Evolutionary conservation across 2,888 invertebrate genomes (phyloP), one percentile per base, ranked within the genome.

Genomic region (Hipparchia semele): DNA sequence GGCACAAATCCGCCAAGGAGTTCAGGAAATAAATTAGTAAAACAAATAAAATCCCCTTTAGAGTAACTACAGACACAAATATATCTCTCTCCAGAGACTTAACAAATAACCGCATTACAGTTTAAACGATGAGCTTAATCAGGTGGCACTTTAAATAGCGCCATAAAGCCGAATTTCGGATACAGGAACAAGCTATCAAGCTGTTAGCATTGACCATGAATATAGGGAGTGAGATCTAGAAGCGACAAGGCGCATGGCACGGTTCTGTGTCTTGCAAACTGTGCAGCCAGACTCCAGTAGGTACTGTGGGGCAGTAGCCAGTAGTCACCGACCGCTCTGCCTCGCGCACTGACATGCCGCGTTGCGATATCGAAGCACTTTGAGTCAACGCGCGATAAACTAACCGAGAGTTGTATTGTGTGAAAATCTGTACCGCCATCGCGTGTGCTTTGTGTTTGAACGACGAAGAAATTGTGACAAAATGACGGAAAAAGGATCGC

Each of bases 201-300:
- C 79, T 70, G 80, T 83, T 89, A 86, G 77, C 90, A 90, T 89
- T 90, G 91, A 88, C 89, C 89, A 86, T 90, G 90, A 87, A 84
- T 82, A 79, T 82, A 80, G 83, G 74, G 78, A 76, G 77, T 76
- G 73, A 76, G 73, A 59, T 77, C 75, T 78, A 75, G 77, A 79
- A 76, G 77, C 80, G 80, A 80, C 78, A 80, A 75, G 77, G 77
- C 78, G 85, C 85, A 85, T 84, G 84, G 80, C 80, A 75, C 77
- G 78, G 76, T 72, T 76, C 76, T 66, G 69, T 70, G 69, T 71
- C 67, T 76, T 71, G 75, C 68, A 61, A 74, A 73, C 73, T 75
- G 83, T 82, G 86, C 92, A 92, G 68, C 59, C 68, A 68, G 59
- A 10, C 59, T 10, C 5, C 39, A 33, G 49, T 49, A 6, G 7